Evolutionary conservation across 2,113 vertebrate species (phyloP).

Genomic region (Ursus arctos): DNA sequence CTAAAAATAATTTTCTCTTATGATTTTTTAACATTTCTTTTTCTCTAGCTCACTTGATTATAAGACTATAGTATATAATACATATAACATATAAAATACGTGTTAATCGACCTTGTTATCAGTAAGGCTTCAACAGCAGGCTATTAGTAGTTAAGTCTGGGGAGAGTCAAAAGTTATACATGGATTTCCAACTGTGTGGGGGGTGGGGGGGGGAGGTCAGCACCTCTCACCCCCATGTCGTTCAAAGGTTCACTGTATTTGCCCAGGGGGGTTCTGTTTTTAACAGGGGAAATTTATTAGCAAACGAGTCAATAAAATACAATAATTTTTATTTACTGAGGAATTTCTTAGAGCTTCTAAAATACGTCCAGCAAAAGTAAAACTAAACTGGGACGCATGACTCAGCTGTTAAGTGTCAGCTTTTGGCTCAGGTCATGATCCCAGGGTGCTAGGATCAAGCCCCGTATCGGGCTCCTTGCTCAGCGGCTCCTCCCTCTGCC

Average conservation of each 20-base stretch:
- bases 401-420: neutral
- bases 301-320: neutral
- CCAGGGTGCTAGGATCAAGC: neutral
- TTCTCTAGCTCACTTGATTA: neutral
- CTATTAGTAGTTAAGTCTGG: neutral
- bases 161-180: neutral
- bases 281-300: conserved; percentile 10
- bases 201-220: neutral
- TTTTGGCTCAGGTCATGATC: neutral
- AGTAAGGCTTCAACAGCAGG: neutral
- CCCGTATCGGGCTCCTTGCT: neutral
- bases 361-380: conserved; percentile 25
- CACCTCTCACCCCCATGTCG: neutral
- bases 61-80: neutral
- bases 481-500: neutral
- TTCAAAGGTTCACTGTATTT: neutral
- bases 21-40: neutral
- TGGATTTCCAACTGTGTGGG: neutral
- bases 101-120: neutral
- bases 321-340: neutral
- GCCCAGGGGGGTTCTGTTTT: neutral
- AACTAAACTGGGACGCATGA: neutral
- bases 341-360: conserved; percentile 8
- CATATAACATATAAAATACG: neutral
- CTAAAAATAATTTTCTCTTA: neutral